Percentiles rank a stretch among this genome's conserved stretches.
Evolutionary conservation across 2,797 vertebrate species (phyloP).

Genomic region (Oryzias dopingdopingensis): DNA sequence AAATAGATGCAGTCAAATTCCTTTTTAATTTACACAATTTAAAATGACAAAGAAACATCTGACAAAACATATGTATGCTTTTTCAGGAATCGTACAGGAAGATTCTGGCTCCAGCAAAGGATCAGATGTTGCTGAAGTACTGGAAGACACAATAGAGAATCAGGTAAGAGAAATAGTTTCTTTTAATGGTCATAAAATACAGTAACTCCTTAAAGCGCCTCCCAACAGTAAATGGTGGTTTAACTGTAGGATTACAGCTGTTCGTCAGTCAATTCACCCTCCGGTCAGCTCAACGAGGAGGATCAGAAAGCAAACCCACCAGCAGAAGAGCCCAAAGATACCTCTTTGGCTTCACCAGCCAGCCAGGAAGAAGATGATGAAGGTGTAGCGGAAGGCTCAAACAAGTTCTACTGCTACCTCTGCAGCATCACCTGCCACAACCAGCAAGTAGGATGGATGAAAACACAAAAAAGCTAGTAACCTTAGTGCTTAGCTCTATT

Average conservation of each 20-base stretch:
- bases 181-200: background rate
- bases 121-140: conserved; percentile 37
- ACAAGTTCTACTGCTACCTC: conserved; percentile 94
- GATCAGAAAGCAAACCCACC: conserved; percentile 75
- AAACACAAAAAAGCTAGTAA: background rate
- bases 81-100: conserved; percentile 47
- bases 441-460: conserved; percentile 82
- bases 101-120: conserved; percentile 44
- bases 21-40: too few species aligned
- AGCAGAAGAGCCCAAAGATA: conserved; percentile 55
- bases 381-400: conserved; percentile 54
- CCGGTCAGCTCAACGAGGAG: conserved; percentile 78
- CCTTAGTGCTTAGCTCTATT: background rate
- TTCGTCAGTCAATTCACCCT: conserved; percentile 76
- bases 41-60: too few species aligned
- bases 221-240: background rate
- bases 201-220: background rate
- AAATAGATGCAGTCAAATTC: too few species aligned
- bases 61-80: background rate
- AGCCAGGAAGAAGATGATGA: conserved; percentile 65
- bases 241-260: conserved; percentile 70
- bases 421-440: conserved; percentile 91
- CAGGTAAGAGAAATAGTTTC: conserved; percentile 48
- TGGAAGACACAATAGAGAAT: conserved; percentile 54
- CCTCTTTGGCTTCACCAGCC: conserved; percentile 32